Percentiles rank a stretch among this genome's conserved stretches.
phyloP scores from a whole-genome alignment of 2,113 vertebrate species.

The Trichechus manatus region DNA sequence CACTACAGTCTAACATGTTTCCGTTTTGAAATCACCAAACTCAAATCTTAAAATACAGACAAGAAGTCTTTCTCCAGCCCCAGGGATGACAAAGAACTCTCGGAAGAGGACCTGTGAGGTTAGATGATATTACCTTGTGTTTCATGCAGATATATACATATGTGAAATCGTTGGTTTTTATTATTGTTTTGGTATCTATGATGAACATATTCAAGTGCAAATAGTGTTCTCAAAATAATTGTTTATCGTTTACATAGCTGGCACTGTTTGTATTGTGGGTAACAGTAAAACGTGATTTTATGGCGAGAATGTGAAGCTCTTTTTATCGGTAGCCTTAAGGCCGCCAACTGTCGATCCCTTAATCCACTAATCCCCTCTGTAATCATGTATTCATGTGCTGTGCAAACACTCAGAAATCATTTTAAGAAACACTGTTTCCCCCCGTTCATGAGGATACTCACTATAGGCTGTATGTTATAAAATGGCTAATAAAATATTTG shows the following conservation, averaged over 20 bases:
- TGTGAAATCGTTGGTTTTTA: constrained; percentile 57
- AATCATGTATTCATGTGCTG: constrained; percentile 77
- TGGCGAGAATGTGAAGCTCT: constrained; percentile 69
- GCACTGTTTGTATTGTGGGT: constrained; percentile 38
- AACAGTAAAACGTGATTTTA: constrained; percentile 80
- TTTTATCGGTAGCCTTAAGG: constrained; percentile 72
- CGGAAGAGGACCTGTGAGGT: constrained; percentile 65
- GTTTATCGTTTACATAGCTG: constrained; percentile 53
- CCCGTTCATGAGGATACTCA: constrained; percentile 65
- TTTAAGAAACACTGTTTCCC: constrained; percentile 79
- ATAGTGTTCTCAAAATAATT: constrained; percentile 72
- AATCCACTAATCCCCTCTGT: constrained; percentile 82
- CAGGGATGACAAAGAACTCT: constrained; percentile 69
- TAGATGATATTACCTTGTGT: constrained; percentile 71
- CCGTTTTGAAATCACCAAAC: constrained; percentile 53
- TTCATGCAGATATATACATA: constrained; percentile 80
- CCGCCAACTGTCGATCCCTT: constrained; percentile 75
- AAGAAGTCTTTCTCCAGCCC: constrained; percentile 71
- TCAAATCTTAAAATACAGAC: constrained; percentile 14
- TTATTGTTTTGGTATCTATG: constrained; percentile 62
- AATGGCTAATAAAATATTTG: constrained; percentile 81
- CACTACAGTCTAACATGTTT: constrained; percentile 6
- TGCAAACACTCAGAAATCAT: constrained; percentile 78
- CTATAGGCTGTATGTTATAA: constrained; percentile 44
- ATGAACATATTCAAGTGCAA: constrained; percentile 51